Evolutionary conservation across 2,888 invertebrate species (phyloP), one percentile per base, ranked within the genome.

Genomic region (Ditula angustiorana): DNA sequence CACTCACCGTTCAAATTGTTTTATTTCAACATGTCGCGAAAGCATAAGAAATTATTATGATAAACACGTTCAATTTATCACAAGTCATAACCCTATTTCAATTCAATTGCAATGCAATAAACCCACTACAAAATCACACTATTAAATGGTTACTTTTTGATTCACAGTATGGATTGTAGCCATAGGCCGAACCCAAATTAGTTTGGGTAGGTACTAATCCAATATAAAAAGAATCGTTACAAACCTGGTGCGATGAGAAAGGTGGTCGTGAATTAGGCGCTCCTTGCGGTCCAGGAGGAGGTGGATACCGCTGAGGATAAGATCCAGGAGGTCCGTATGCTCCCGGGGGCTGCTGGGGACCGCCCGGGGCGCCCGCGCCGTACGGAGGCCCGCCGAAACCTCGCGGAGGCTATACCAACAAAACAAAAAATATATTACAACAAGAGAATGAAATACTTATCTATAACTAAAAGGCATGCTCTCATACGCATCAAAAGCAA

Each of bases 271-370:
- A 88, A 74, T 90, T 92, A 33, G 91, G 90, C 61, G 91, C 87
- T 58, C 90, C 87, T 41, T 88, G 85, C 47, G 90, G 87, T 7
- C 91, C 90, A 49, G 89, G 90, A 58, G 92, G 90, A 71, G 89
- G 87, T 55, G 91, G 88, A 70, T 93, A 93, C 79, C 93, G 84
- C 74, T 94, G 94, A 61, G 94, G 94, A 79, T 94, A 94, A 46
- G 94, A 93, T 71, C 94, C 94, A 60, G 94, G 94, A 62, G 94
- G 94, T 67, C 94, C 90, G 75, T 92, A 92, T 11, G 83, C 89
- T 44, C 85, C 90, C 59, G 91, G 91, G 61, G 90, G 90, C 81
- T 91, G 92, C 78, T 90, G 92, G 26, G 89, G 90, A 37, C 87
- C 91, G 71, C 90, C 90, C 61, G 91, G 90, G 58, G 87, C 86